phyloP scores from a whole-genome alignment of 2,888 invertebrate species.

The Ectemnius cavifrons region DNA sequence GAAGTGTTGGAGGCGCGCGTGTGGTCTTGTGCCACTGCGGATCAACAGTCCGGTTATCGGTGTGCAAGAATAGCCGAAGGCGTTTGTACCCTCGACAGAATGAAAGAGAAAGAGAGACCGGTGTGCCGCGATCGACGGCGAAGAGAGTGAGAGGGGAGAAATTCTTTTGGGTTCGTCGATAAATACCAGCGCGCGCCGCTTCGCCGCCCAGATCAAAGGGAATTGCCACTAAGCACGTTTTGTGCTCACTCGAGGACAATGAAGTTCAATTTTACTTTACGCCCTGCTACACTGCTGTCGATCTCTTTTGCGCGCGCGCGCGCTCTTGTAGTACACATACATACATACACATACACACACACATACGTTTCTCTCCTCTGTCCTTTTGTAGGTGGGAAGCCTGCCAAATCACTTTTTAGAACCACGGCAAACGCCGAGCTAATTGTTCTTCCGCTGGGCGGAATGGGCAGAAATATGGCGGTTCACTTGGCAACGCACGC shows the following conservation, averaged over 20 bases:
- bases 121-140: too few species aligned
- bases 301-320: background rate
- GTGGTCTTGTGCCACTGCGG: too few species aligned
- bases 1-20: background rate
- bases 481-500: slow-evolving; percentile 5
- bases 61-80: slow-evolving; percentile 3
- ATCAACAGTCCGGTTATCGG: background rate
- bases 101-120: background rate
- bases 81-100: background rate
- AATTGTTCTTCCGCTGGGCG: slow-evolving; percentile 13
- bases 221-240: slow-evolving; percentile 2
- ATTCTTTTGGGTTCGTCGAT: background rate
- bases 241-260: background rate
- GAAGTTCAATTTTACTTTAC: slow-evolving; percentile 14
- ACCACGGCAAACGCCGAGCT: slow-evolving; percentile 4
- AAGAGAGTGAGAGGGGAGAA: too few species aligned
- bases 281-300: background rate
- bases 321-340: too few species aligned
- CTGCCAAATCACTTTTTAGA: slow-evolving; percentile 42
- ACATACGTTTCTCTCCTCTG: slow-evolving; percentile 12
- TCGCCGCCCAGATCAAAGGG: slow-evolving; percentile 6
- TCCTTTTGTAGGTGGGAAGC: slow-evolving; percentile 23
- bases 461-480: background rate
- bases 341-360: too few species aligned
- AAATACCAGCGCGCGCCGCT: slow-evolving; percentile 1